A percentile compares a stretch with the other conserved stretches of the same genome.
Evolutionary conservation across 2,888 invertebrate genomes (phyloP).

Genomic region (Philopedon plagiatum): DNA sequence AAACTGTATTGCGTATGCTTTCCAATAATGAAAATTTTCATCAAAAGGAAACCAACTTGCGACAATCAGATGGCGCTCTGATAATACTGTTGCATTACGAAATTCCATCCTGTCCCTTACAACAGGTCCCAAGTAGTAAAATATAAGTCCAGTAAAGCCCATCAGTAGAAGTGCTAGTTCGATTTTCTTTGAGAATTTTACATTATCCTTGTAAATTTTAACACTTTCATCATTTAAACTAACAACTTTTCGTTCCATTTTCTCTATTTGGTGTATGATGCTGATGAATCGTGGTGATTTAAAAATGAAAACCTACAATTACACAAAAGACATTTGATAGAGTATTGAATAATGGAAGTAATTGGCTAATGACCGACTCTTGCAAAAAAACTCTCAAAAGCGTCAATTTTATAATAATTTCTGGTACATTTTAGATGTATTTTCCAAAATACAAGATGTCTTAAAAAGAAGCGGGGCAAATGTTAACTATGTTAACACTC

Average conservation of each 20-base stretch:
- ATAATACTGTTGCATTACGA: background rate
- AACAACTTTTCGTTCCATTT: constrained; percentile 4
- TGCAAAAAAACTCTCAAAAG: background rate
- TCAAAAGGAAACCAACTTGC: constrained; percentile 52
- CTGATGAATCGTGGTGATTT: background rate
- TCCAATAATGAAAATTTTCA: constrained; percentile 43
- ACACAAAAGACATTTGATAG: no score
- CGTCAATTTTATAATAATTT: background rate
- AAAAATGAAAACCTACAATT: background rate
- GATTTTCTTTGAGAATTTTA: background rate
- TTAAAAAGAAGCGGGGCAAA: no score
- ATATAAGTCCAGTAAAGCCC: background rate
- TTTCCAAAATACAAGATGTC: no score
- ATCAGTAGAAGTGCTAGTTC: background rate
- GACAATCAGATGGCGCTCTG: constrained; percentile 37
- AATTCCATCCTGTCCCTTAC: background rate
- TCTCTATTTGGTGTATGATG: constrained; percentile 3
- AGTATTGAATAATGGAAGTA: no score
- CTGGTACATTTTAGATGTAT: no score
- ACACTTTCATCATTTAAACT: background rate
- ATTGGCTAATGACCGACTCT: no score
- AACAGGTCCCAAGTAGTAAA: background rate
- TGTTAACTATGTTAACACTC: no score
- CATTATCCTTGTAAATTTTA: constrained; percentile 10
- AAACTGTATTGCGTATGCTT: constrained; percentile 43